Evolutionary conservation across 1,140 invertebrate genomes (phyloP), one percentile per base, ranked within the genome.

Genomic region (Scaptomyza montana): DNA sequence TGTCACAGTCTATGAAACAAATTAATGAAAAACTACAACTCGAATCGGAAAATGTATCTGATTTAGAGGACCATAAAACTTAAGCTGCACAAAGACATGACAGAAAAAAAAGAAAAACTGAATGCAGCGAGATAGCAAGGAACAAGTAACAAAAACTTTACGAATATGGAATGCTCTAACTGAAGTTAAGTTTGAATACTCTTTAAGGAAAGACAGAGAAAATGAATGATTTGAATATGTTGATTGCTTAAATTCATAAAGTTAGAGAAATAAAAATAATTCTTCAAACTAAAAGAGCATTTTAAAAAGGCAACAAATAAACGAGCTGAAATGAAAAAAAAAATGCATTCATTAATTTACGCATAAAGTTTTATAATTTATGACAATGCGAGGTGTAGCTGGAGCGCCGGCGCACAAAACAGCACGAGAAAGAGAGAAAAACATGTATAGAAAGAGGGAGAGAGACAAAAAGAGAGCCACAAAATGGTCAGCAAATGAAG

Each of bases 311-410:
- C 63, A 68, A 71, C 60, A 74, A 71, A 72, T 51, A 69, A 76
- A 69, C 59, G 30, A 74, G 51, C 21, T 25, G 21, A 25, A 1
- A 25, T 25, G 21, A 3, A 16, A 33, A 63, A 69, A 69, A 78
- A 77, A 76, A 79, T 64, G 66, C 62, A 78, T 75, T 90, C 89
- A 90, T 90, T 90, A 90, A 90, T 90, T 90, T 90, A 90, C 80
- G 80, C 89, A 90, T 90, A 90, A 90, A 90, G 90, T 89, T 84
- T 87, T 90, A 90, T 90, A 90, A 90, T 90, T 90, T 90, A 90
- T 90, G 87, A 90, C 84, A 89, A 89, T 79, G 53, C 63, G 84
- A 89, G 84, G 84, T 89, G 84, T 84, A 89, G 84, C 84, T 89
- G 84, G 85, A 89, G 84, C 84, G 84, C 84, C 84, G 67, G 85